Evolutionary conservation across 2,113 vertebrate genomes (phyloP).

Genomic region (Pseudopipra pipra): DNA sequence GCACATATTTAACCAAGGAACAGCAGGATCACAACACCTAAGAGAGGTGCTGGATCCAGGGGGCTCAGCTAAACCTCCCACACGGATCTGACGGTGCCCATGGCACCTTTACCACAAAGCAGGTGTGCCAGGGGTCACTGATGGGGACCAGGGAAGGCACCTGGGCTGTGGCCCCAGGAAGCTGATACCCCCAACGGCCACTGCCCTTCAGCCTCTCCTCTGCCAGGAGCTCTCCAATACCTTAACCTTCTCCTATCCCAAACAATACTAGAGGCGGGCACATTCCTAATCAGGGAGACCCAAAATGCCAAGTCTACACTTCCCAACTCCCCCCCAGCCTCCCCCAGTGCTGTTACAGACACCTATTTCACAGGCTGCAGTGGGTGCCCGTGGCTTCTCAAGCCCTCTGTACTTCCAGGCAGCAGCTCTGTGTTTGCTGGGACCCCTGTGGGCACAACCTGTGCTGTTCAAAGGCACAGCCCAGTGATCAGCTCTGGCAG

Average conservation of each 20-base stretch:
- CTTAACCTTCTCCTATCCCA: background rate
- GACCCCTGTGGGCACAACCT: accelerated
- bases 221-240: background rate
- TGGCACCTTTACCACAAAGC: accelerated
- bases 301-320: background rate
- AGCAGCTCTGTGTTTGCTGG: background rate
- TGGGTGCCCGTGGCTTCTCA: accelerated
- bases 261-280: background rate
- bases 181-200: background rate
- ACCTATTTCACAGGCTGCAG: background rate
- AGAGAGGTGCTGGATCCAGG: background rate
- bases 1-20: background rate
- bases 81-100: accelerated
- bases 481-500: background rate
- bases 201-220: background rate
- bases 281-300: background rate
- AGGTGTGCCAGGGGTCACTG: background rate
- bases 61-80: background rate
- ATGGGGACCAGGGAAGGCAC: background rate
- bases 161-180: background rate
- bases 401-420: background rate
- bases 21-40: background rate
- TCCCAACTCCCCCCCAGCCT: background rate
- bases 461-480: background rate
- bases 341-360: background rate